A percentile compares a stretch with the other conserved stretches of the same genome.
phyloP scores from a whole-genome alignment of 2,113 vertebrate genomes.

The Nibea albiflora region DNA sequence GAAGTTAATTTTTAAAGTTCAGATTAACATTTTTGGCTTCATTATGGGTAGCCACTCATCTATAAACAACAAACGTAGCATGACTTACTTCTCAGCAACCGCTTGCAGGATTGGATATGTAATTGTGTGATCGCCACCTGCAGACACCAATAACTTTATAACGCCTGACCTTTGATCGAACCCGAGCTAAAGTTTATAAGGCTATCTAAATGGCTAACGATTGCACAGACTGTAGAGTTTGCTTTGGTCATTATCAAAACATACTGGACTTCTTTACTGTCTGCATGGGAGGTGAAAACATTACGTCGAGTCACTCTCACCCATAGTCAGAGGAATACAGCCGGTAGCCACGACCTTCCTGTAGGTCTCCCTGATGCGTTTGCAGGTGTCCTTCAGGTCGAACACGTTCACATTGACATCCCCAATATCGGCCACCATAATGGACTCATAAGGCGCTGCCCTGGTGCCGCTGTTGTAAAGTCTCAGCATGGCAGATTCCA shows the following conservation, averaged over 20 bases:
- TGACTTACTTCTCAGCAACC: constrained; percentile 85
- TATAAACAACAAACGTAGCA: neutral
- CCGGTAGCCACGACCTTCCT: constrained; percentile 79
- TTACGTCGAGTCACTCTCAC: constrained; percentile 85
- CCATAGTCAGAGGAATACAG: constrained; percentile 92
- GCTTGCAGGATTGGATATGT: constrained; percentile 95
- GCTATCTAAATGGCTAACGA: constrained; percentile 2
- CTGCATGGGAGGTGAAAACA: neutral
- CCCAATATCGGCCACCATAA: constrained; percentile 91
- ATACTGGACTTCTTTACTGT: neutral
- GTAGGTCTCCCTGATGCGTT: constrained; percentile 86
- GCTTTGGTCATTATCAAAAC: neutral
- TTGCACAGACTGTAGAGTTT: neutral
- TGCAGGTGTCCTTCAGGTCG: constrained; percentile 91
- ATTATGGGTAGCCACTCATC: neutral
- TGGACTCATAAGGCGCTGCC: constrained; percentile 89
- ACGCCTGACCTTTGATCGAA: neutral
- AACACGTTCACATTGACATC: constrained; percentile 91
- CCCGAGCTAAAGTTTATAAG: neutral
- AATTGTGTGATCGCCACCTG: constrained; percentile 96
- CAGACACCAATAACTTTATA: constrained; percentile 30
- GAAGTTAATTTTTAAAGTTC: no score
- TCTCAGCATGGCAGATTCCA: constrained; percentile 88
- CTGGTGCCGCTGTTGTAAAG: constrained; percentile 84
- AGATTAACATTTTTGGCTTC: no score